Base-by-base conservation (phyloP, 2,113 vertebrate species). In the Chloropsis hardwickii region DNA sequence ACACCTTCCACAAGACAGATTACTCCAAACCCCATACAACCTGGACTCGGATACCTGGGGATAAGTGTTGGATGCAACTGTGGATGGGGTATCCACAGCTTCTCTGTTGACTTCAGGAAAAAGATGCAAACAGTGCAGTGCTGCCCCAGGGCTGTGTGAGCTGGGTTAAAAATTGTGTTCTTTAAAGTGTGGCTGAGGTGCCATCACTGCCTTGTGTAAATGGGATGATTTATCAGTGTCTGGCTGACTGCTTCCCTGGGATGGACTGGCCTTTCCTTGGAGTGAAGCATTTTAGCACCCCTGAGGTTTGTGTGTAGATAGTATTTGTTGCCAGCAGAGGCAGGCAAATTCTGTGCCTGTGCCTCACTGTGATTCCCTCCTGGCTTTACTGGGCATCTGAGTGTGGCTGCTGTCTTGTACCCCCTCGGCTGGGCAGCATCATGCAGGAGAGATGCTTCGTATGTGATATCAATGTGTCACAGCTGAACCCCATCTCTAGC, bases 381-480 rank as follows among this genome's bases (percentile, higher is more conserved):
- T 37, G 25, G 37, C 37, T 16, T 65, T 44, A 12, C 25, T 3
- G 5, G 0, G 2, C 3, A 0, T 14, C 16, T 10, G 1, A 1
- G 2, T 12, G 4, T 39, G 27, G 14, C 73, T 57, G 17, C 18
- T 3, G 3, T 40, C 28, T 12, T 4, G 0, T 67, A 27, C 22
- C 11, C 9, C 29, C 31, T n/a, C 0, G 0, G 14, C 33, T 65
- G 72, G 11, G 39, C 39, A 15, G 45, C n/a, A 45, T 35, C 23
- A 3, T 0, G 2, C 27, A 31, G 22, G 19, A 57, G 17, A 28
- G 24, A 3, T 28, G 10, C 44, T 61, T 77, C 6, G 2, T 29
- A 3, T 11, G 24, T 1, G 2, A 10, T 51, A 39, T 19, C 25
- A 11, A 2, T 0, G 1, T 27, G 17, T 37, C 27, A 1, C 51